Conservation (phyloP, 2,888 invertebrate genomes). For the Leptopilina myrica region DNA sequence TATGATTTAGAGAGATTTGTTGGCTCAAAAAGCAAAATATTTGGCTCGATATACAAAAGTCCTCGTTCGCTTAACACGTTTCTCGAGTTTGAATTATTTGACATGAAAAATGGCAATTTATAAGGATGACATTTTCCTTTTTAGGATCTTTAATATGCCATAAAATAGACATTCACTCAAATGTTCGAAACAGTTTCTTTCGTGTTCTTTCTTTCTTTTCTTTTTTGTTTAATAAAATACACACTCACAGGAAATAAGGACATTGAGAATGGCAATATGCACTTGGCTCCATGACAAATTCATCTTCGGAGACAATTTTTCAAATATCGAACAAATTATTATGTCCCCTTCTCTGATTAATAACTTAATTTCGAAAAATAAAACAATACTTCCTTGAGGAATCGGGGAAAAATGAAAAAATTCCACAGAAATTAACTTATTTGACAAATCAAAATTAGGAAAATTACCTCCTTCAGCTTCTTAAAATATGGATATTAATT, state of each 20-base stretch:
- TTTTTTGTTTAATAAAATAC: slow-evolving; percentile 15
- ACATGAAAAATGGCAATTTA: slow-evolving; percentile 5
- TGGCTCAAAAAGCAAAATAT: slow-evolving; percentile 54
- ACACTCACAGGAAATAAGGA: background rate
- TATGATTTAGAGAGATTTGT: slow-evolving; percentile 10
- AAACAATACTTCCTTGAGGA: background rate
- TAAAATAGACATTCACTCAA: slow-evolving; percentile 23
- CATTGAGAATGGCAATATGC: slow-evolving; percentile 19
- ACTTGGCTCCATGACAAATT: slow-evolving; percentile 35
- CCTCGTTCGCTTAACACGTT: slow-evolving; percentile 57
- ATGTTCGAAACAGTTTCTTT: background rate
- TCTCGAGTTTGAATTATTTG: slow-evolving; percentile 36
- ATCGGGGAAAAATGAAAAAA: too few relatives aligned
- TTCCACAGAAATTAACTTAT: too few relatives aligned
- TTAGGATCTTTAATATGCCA: slow-evolving; percentile 22
- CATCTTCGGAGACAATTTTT: background rate
- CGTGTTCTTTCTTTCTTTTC: too few relatives aligned
- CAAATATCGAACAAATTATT: background rate
- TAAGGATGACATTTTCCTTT: slow-evolving; percentile 16
- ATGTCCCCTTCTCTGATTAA: background rate
- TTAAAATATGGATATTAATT: too few relatives aligned
- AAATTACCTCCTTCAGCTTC: too few relatives aligned
- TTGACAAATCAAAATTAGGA: too few relatives aligned
- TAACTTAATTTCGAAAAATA: background rate
- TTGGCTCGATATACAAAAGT: slow-evolving; percentile 66